phyloP scores from a whole-genome alignment of 2,888 invertebrate species.

The Homarus gammarus region DNA sequence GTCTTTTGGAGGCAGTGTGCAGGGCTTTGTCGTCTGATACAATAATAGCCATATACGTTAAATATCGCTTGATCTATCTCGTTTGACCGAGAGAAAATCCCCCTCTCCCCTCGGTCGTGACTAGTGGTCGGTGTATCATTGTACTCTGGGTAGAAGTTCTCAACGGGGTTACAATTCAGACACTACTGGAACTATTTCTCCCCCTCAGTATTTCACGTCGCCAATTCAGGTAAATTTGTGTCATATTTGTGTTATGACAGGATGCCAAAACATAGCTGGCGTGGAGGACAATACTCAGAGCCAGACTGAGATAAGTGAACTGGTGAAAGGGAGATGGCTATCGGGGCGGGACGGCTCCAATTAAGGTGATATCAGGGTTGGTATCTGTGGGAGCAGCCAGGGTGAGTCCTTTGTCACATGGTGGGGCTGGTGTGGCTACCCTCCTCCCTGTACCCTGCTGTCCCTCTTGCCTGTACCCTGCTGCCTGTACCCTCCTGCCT shows the following conservation, averaged over 20 bases:
- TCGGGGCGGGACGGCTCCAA: conserved; percentile 46
- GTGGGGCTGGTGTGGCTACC: conserved; percentile 9
- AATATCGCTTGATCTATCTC: conserved; percentile 64
- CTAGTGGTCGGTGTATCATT: conserved; percentile 3
- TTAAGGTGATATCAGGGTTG: conserved; percentile 52
- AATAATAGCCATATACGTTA: conserved; percentile 70
- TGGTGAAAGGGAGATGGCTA: conserved; percentile 20
- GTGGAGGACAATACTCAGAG: background rate
- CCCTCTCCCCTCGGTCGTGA: background rate
- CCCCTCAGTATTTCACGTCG: too few species aligned
- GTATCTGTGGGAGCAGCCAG: conserved; percentile 27
- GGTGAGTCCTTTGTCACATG: conserved; percentile 19
- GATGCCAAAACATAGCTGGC: background rate
- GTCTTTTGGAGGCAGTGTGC: conserved; percentile 42
- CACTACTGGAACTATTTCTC: too few species aligned
- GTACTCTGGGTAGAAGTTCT: background rate
- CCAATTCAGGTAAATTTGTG: background rate
- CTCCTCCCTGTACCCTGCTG: background rate
- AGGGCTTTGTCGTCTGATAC: conserved; percentile 51
- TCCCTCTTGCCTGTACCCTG: background rate
- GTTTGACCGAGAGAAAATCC: conserved; percentile 15
- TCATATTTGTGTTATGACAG: conserved; percentile 35
- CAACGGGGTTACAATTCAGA: conserved; percentile 46
- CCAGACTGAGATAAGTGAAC: background rate
- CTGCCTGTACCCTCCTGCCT: background rate